Conservation (phyloP, 2,888 invertebrate genomes). For the Tetrapedia diversipes region DNA sequence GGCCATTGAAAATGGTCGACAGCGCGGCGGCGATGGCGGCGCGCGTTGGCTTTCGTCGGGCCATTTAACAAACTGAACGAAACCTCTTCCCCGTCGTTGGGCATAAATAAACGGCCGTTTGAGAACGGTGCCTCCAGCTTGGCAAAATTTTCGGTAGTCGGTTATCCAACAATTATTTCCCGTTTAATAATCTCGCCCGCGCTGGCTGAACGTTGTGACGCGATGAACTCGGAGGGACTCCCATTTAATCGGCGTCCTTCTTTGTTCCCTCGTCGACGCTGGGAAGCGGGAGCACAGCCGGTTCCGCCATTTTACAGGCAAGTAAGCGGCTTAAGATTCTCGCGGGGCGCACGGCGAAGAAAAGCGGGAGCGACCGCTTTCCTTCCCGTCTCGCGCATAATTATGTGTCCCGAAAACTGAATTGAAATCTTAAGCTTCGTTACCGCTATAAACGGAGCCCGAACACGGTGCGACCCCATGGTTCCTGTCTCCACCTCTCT, state of each 20-base stretch:
- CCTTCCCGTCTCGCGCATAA: slow-evolving; percentile 54
- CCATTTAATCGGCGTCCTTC: slow-evolving; percentile 61
- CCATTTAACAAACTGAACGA: slow-evolving; percentile 10
- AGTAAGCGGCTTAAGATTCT: slow-evolving; percentile 69
- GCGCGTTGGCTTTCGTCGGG: background rate
- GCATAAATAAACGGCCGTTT: slow-evolving; percentile 34
- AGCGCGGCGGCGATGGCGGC: background rate
- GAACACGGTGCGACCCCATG: too few relatives aligned
- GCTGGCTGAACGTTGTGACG: slow-evolving; percentile 32
- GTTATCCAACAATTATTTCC: slow-evolving; percentile 58
- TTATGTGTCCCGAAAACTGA: slow-evolving; percentile 63
- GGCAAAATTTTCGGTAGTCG: slow-evolving; percentile 17
- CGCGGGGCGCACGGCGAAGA: slow-evolving; percentile 38
- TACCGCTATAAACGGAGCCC: slow-evolving; percentile 52
- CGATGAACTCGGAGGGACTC: slow-evolving; percentile 26
- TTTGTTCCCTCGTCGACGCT: slow-evolving; percentile 46
- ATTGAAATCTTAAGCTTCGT: slow-evolving; percentile 67
- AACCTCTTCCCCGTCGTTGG: background rate
- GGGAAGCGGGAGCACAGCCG: background rate
- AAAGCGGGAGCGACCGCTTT: slow-evolving; percentile 22
- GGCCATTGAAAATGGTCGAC: slow-evolving; percentile 24
- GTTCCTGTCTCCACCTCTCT: too few relatives aligned
- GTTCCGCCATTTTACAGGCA: slow-evolving; percentile 63
- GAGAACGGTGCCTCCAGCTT: background rate
- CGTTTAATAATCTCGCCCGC: slow-evolving; percentile 60